phyloP scores from a whole-genome alignment of 1,140 invertebrate genomes.

The Radopholus similis region DNA sequence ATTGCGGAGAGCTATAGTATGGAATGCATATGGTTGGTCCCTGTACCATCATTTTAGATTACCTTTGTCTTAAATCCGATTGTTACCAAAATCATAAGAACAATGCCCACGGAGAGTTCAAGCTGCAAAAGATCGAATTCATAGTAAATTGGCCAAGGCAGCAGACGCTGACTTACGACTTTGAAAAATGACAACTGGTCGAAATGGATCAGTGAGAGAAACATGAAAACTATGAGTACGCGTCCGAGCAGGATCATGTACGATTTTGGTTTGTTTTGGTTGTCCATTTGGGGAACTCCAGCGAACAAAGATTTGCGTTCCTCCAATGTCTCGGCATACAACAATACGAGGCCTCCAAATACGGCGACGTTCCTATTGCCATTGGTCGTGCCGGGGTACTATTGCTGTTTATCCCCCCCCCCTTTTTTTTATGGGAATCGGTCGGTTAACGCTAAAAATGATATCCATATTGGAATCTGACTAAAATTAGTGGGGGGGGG shows the following conservation, averaged over 20 bases:
- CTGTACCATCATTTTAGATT: background rate
- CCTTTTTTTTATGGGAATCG: too few relatives aligned
- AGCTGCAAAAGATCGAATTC: constrained; percentile 67
- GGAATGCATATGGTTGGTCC: background rate
- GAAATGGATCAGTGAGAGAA: constrained; percentile 66
- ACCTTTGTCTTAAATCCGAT: constrained; percentile 95
- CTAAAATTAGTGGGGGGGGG: too few relatives aligned
- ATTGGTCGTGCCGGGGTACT: too few relatives aligned
- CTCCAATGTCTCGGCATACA: constrained; percentile 80
- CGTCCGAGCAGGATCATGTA: constrained; percentile 91
- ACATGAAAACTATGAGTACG: constrained; percentile 95
- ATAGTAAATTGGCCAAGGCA: background rate
- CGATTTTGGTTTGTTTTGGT: constrained; percentile 93
- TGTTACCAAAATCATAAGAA: constrained; percentile 89
- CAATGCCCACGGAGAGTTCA: constrained; percentile 84
- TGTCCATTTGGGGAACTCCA: constrained; percentile 85
- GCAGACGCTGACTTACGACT: background rate
- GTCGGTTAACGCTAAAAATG: too few relatives aligned
- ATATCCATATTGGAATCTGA: too few relatives aligned
- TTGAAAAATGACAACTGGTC: constrained; percentile 17
- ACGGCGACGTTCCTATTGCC: constrained; percentile 90
- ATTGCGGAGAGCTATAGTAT: constrained; percentile 75
- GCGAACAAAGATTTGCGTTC: constrained; percentile 79
- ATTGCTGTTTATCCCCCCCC: too few relatives aligned
- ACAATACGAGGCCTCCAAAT: constrained; percentile 85